phyloP scores from a whole-genome alignment of 2,888 invertebrate species.

The Lysandra bellargus region DNA sequence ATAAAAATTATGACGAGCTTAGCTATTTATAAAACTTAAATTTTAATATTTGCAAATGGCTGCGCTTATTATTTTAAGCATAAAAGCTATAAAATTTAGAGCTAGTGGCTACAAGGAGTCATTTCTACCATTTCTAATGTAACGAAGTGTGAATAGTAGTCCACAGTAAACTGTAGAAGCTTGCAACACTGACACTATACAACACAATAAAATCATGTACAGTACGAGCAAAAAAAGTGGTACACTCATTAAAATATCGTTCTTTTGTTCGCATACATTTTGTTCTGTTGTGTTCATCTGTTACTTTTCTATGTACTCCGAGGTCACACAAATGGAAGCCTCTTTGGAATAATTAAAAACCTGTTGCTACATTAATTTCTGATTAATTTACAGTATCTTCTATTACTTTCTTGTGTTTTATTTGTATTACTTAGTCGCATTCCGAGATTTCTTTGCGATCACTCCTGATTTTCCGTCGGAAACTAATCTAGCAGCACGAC shows the following conservation, averaged over 20 bases:
- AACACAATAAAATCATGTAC: constrained; percentile 54
- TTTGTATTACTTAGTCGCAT: not conserved
- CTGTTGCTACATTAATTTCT: constrained; percentile 25
- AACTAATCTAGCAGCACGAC: constrained; percentile 32
- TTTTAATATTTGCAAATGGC: constrained; percentile 10
- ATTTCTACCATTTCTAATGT: constrained; percentile 51
- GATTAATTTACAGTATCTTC: not conserved
- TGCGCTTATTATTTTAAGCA: constrained; percentile 22
- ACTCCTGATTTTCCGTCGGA: not conserved
- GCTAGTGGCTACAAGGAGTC: constrained; percentile 41
- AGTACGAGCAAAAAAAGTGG: constrained; percentile 41
- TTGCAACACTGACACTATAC: constrained; percentile 69
- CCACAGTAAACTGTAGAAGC: constrained; percentile 66
- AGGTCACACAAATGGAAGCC: constrained; percentile 42
- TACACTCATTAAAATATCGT: constrained; percentile 51
- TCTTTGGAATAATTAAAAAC: not conserved
- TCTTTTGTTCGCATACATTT: constrained; percentile 45
- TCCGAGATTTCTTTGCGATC: not conserved
- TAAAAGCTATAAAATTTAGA: constrained; percentile 44
- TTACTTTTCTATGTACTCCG: constrained; percentile 42
- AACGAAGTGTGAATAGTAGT: constrained; percentile 58
- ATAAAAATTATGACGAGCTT: not conserved
- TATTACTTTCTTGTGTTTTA: constrained; percentile 11
- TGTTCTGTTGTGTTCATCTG: constrained; percentile 44
- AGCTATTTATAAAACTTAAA: not conserved